Conservation (phyloP, 2,888 invertebrate species). For the Apoderus coryli region DNA sequence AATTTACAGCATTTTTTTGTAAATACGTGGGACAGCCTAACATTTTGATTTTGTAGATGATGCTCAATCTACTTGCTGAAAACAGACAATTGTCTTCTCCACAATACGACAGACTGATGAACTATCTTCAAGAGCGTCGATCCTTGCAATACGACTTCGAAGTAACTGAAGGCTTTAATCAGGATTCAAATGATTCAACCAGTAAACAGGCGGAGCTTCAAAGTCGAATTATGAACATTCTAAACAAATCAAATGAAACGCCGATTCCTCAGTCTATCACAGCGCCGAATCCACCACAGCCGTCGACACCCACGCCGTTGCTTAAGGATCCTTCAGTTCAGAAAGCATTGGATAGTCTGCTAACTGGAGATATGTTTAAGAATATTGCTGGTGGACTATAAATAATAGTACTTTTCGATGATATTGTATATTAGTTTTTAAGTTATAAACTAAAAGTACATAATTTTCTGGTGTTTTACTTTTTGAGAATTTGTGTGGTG, state of each 20-base stretch:
- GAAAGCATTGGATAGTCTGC: constrained; percentile 59
- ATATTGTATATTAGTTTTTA: constrained; percentile 3
- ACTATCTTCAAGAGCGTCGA: constrained; percentile 56
- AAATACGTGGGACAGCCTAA: not conserved
- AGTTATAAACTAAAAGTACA: too few relatives aligned
- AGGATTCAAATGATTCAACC: constrained; percentile 31
- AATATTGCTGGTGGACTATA: constrained; percentile 27
- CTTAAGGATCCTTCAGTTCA: constrained; percentile 64
- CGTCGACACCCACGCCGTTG: constrained; percentile 32
- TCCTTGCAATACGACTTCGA: constrained; percentile 63
- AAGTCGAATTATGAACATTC: constrained; percentile 61
- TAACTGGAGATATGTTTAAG: constrained; percentile 42
- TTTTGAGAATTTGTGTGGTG: too few relatives aligned
- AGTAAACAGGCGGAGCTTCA: constrained; percentile 58
- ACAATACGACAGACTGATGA: constrained; percentile 65
- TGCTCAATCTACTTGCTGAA: constrained; percentile 69
- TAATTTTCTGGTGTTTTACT: too few relatives aligned
- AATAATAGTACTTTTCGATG: too few relatives aligned
- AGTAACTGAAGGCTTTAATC: constrained; percentile 47
- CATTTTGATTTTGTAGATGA: constrained; percentile 29
- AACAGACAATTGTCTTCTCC: constrained; percentile 61
- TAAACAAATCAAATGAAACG: constrained; percentile 40
- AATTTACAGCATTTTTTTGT: constrained; percentile 9
- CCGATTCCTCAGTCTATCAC: constrained; percentile 26
- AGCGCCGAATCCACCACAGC: constrained; percentile 24